A percentile compares a stretch with the other conserved stretches of the same genome.
phyloP scores from a whole-genome alignment of 2,888 invertebrate species.

The Seladonia tumulorum region DNA sequence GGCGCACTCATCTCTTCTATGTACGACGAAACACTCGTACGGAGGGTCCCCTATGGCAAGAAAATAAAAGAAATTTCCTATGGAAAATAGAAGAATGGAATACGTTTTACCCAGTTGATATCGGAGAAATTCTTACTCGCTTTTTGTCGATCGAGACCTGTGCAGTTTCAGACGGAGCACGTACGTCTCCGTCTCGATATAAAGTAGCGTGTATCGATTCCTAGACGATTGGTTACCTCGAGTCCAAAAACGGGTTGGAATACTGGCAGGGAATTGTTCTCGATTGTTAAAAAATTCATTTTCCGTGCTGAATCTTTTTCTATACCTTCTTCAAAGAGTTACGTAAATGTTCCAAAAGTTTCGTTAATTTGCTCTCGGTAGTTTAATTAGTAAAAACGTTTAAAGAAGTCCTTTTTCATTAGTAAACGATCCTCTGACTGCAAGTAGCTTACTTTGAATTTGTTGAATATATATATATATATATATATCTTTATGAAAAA shows the following conservation, averaged over 20 bases:
- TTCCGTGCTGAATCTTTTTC: background rate
- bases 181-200: constrained; percentile 14
- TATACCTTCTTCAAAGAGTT: background rate
- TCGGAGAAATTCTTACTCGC: constrained; percentile 28
- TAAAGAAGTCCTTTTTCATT: background rate
- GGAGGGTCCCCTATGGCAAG: background rate
- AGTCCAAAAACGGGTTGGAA: background rate
- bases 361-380: background rate
- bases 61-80: constrained; percentile 19
- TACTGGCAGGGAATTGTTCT: background rate
- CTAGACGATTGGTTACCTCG: background rate
- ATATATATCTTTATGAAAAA: background rate
- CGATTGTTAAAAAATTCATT: background rate
- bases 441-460: background rate
- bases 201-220: constrained; percentile 15
- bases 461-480: background rate
- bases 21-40: constrained; percentile 1
- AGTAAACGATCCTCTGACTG: too few relatives aligned
- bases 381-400: background rate
- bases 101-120: constrained; percentile 22
- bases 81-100: constrained; percentile 26
- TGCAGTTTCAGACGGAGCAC: background rate
- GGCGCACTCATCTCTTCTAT: background rate
- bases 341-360: background rate
- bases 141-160: constrained; percentile 19